These are phyloP conservation scores for Alauda arvensis DNA, from an alignment of 2,797 vertebrate species.

Conservation along the genomic window DNA sequence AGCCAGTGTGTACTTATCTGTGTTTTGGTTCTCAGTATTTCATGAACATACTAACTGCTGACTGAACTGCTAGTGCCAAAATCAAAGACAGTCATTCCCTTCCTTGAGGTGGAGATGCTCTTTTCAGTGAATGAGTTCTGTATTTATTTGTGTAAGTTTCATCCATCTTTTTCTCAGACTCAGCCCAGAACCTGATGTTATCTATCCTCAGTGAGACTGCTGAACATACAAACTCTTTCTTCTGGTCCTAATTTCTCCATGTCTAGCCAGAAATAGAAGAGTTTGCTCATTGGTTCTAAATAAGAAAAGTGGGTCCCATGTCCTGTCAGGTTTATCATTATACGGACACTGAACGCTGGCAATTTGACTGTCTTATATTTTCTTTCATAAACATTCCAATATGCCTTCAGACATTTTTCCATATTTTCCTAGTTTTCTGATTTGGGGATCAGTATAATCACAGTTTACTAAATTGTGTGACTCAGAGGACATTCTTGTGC, in stretches of 20 bases:
- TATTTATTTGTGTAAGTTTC: background rate
- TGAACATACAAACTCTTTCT: background rate
- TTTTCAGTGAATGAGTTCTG: background rate
- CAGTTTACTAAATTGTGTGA: background rate
- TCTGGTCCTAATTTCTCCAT: background rate
- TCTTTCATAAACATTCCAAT: background rate
- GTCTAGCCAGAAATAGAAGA: background rate
- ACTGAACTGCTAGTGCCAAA: background rate
- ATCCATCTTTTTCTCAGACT: background rate
- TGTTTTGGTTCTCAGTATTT: background rate
- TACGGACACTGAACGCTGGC: background rate
- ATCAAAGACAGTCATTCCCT: background rate
- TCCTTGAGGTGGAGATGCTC: background rate
- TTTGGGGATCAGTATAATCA: background rate
- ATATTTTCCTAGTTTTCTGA: background rate
- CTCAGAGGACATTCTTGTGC: background rate
- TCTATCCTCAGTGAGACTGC: background rate
- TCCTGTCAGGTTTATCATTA: background rate
- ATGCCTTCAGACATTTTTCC: background rate
- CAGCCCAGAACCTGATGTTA: background rate
- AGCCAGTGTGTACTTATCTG: background rate
- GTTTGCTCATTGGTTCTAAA: background rate
- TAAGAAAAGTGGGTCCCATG: background rate
- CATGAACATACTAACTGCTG: background rate
- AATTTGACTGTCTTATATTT: background rate